These are phyloP conservation scores for Cheilosia variabilis DNA, from an alignment of 2,888 invertebrate genomes.

Conservation along the genomic window DNA sequence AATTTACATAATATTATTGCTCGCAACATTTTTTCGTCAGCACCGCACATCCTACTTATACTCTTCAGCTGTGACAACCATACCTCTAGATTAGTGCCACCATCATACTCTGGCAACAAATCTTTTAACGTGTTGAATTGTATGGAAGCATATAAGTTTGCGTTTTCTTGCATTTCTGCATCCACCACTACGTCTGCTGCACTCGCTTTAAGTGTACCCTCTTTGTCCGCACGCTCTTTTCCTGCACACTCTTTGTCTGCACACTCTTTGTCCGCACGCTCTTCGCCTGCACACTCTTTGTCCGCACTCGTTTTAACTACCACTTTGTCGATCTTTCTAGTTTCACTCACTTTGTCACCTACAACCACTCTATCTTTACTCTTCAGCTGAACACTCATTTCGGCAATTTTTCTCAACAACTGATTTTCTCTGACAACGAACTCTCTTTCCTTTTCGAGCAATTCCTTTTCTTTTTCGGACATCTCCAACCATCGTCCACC, in stretches of 20 bases:
- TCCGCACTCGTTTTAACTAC: background rate
- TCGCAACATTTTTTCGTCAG: background rate
- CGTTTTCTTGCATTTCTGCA: background rate
- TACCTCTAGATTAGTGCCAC: background rate
- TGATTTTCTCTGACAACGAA: background rate
- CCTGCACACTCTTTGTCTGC: background rate
- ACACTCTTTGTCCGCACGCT: background rate
- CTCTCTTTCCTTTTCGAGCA: background rate
- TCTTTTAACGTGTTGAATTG: background rate
- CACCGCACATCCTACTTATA: background rate
- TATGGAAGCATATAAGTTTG: background rate
- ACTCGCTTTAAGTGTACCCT: background rate
- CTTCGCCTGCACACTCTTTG: background rate
- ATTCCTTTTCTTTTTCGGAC: background rate
- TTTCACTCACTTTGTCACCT: background rate
- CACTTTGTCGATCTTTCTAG: background rate
- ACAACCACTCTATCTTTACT: too few relatives aligned
- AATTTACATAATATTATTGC: conserved; percentile 18
- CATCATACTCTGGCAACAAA: conserved; percentile 24
- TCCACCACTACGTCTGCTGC: background rate
- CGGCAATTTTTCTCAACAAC: background rate
- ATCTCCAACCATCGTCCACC: background rate
- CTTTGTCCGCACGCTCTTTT: too few relatives aligned
- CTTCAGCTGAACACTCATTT: background rate
- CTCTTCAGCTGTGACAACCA: conserved; percentile 19